Base-by-base conservation (phyloP, 2,797 vertebrate genomes). In the Takifugu ocellatus region DNA sequence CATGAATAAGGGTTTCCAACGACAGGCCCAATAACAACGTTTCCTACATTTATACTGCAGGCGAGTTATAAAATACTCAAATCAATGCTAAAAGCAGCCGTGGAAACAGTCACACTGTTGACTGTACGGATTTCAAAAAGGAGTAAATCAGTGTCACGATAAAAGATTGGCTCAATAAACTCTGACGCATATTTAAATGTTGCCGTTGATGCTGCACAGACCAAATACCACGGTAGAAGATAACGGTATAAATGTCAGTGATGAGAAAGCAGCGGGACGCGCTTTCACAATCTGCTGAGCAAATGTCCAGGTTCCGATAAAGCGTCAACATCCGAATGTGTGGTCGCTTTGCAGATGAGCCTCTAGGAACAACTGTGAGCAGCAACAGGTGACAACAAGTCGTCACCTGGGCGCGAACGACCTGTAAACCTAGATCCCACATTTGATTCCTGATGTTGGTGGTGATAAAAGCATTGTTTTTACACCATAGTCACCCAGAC, bases 71-170 rank as follows among this genome's bases (percentile, higher is more conserved):
- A 33, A 33, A 33, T 33, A 33, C 33, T 31, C 7, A 51, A 29
- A 29, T 29, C 8, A 2, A 29, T 7, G 8, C 27, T 29, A 29
- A 49, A 56, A 45, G 25, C 21, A 45, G 25, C 27, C 51, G 63
- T 69, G 56, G 51, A 8, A 47, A 29, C 33, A 6, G 44, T 46
- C 49, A 53, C 27, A 52, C 61, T 62, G 70, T 71, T 71, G 71
- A 74, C 50, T 63, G 53, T 42, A 46, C 52, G 55, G 46, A 31
- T 54, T 65, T 58, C 16, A 25, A 47, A 65, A 49, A 68, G 36
- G 56, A 49, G 68, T 73, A 70, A 67, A 64, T 67, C 60, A 59
- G 55, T 49, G 45, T 25, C 59, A 49, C 16, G 43, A 55, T 50
- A 26, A 68, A 56, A 49, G 36, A 66, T 36, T 36, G 3, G 11